Evolutionary conservation across 1,140 invertebrate genomes (phyloP).

Genomic region (Drosophila lacertosa): DNA sequence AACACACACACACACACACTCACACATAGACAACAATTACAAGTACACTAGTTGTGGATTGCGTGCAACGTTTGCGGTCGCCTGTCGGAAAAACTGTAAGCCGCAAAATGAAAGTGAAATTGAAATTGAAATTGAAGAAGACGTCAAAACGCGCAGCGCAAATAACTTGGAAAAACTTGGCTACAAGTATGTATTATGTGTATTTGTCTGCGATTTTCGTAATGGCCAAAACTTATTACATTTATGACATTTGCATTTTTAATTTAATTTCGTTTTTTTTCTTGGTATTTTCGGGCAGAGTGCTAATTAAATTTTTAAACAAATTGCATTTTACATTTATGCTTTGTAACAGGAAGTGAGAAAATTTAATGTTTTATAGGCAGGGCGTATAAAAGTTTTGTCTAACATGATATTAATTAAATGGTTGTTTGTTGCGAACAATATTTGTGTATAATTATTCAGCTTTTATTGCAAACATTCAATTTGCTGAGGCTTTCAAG

Average conservation of each 20-base stretch:
- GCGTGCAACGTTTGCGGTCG: slow-evolving; percentile 66
- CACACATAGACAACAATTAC: slow-evolving; percentile 9
- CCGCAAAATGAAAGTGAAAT: slow-evolving; percentile 80
- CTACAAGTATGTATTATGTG: slow-evolving; percentile 19
- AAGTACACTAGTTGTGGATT: slow-evolving; percentile 47
- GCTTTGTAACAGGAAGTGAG: slow-evolving; percentile 24
- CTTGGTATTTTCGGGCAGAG: not conserved
- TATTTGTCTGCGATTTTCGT: slow-evolving; percentile 24
- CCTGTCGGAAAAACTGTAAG: slow-evolving; percentile 75
- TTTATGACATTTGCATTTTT: slow-evolving; percentile 51
- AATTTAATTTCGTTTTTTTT: slow-evolving; percentile 19
- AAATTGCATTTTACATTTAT: slow-evolving; percentile 19
- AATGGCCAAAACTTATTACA: slow-evolving; percentile 36
- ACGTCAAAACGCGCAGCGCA: slow-evolving; percentile 48
- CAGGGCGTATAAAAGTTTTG: not conserved
- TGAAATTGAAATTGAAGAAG: slow-evolving; percentile 79
- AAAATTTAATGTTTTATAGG: not conserved
- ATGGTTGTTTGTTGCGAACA: not conserved
- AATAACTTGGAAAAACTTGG: not conserved
- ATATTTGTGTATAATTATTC: too few relatives aligned
- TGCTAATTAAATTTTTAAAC: slow-evolving; percentile 21
- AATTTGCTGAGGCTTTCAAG: too few relatives aligned
- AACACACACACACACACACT: slow-evolving; percentile 23
- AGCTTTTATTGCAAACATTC: too few relatives aligned
- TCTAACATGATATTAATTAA: not conserved